phyloP scores from a whole-genome alignment of 2,888 invertebrate species.

The Anthrax anthrax region DNA sequence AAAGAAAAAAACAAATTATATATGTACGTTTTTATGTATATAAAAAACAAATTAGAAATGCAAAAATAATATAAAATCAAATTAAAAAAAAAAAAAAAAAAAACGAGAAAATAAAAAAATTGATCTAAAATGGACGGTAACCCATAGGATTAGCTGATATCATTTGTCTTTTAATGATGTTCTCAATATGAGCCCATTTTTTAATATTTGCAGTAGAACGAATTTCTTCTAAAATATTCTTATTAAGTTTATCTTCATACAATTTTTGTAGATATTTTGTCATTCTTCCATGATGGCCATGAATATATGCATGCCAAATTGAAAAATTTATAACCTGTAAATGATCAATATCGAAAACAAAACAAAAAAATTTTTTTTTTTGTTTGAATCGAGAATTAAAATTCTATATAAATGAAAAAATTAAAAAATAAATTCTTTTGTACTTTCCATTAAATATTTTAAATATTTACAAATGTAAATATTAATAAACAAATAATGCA shows the following conservation, averaged over 20 bases:
- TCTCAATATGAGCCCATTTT: slow-evolving; percentile 26
- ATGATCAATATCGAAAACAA: slow-evolving; percentile 5
- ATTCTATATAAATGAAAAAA: too few relatives aligned
- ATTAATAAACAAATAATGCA: slow-evolving; percentile 1
- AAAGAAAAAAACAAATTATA: too few relatives aligned
- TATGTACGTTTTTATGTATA: too few relatives aligned
- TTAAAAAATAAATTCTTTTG: too few relatives aligned
- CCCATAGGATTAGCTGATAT: slow-evolving; percentile 27
- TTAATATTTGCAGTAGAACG: slow-evolving; percentile 21
- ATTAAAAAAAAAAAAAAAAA: too few relatives aligned
- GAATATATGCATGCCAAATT: slow-evolving; percentile 66
- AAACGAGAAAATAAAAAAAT: too few relatives aligned
- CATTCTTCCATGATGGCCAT: slow-evolving; percentile 68
- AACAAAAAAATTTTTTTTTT: background rate
- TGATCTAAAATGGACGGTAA: slow-evolving; percentile 31
- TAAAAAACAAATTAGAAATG: too few relatives aligned
- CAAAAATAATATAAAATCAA: too few relatives aligned
- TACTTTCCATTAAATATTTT: slow-evolving; percentile 1
- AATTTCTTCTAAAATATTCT: slow-evolving; percentile 42
- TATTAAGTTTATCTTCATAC: slow-evolving; percentile 65
- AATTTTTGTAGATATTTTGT: slow-evolving; percentile 59
- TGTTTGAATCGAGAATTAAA: background rate
- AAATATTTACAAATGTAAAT: slow-evolving; percentile 4
- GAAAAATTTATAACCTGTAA: slow-evolving; percentile 57
- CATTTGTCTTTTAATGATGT: slow-evolving; percentile 22